These are phyloP conservation scores for Chiridota heheva DNA, from an alignment of 35 echinoderm and acorn worm genomes.

Conservation along the genomic window DNA sequence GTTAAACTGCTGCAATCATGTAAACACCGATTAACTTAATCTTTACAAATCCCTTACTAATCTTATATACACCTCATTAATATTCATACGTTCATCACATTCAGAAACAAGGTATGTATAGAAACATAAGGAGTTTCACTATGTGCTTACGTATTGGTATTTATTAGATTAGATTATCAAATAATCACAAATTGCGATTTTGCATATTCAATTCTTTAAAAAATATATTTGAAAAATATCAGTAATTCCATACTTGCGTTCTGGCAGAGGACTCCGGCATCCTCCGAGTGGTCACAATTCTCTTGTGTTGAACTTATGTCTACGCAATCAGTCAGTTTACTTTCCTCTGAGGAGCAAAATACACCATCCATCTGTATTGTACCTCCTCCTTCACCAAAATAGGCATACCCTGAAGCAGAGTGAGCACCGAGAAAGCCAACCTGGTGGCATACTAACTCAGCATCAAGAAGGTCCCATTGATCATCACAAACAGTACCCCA, in stretches of 20 bases:
- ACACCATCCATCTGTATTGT: slow-evolving; percentile 22
- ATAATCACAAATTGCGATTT: no score
- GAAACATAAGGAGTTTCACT: no score
- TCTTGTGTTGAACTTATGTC: background rate
- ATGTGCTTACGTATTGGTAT: no score
- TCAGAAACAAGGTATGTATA: no score
- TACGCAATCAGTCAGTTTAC: background rate
- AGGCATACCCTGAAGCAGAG: background rate
- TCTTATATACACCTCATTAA: no score
- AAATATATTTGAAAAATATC: background rate
- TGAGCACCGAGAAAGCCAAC: background rate
- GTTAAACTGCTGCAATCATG: no score
- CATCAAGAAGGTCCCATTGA: background rate
- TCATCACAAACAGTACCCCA: slow-evolving; percentile 26
- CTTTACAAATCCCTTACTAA: no score
- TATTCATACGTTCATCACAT: no score
- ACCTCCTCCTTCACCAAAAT: slow-evolving; percentile 8
- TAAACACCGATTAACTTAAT: no score
- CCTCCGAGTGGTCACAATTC: slow-evolving; percentile 13
- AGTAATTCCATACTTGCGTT: background rate
- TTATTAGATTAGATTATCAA: no score
- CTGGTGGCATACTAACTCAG: slow-evolving; percentile 8
- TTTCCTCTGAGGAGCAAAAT: background rate
- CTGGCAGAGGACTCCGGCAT: slow-evolving; percentile 25
- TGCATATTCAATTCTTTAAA: no score